A percentile compares a stretch with the other conserved stretches of the same genome.
phyloP scores from a whole-genome alignment of 2,797 vertebrate genomes.

The Macroramphosus scolopax region DNA sequence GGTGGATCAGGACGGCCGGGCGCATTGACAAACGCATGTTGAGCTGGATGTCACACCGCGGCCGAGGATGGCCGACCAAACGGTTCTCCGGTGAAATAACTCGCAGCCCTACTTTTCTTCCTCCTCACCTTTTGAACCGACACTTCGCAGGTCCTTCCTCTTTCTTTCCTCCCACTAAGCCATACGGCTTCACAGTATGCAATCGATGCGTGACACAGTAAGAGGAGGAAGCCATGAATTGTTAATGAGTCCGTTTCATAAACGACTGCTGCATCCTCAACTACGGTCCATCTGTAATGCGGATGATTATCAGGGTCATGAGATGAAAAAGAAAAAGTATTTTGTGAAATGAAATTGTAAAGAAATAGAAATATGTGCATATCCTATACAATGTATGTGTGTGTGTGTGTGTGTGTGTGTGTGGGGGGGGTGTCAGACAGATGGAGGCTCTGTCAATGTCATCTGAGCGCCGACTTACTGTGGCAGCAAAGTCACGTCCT shows the following conservation, averaged over 20 bases:
- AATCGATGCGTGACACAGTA: slow-evolving; percentile 56
- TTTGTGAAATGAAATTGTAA: no score
- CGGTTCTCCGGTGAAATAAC: slow-evolving; percentile 7
- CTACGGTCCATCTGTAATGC: no score
- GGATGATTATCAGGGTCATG: no score
- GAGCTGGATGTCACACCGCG: slow-evolving; percentile 4
- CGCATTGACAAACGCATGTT: background rate
- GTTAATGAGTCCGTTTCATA: no score
- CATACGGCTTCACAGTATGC: no score
- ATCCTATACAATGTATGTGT: background rate
- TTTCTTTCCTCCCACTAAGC: slow-evolving; percentile 8
- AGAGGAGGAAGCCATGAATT: slow-evolving; percentile 60
- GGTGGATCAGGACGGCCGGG: slow-evolving; percentile 10
- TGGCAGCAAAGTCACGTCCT: slow-evolving; percentile 70
- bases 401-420: background rate
- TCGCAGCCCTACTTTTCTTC: background rate
- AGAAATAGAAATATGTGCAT: no score
- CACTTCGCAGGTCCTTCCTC: no score
- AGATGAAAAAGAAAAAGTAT: no score
- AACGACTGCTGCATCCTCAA: no score
- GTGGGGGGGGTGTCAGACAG: slow-evolving; percentile 3
- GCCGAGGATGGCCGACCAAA: background rate
- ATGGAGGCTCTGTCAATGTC: slow-evolving; percentile 43
- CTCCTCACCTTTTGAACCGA: no score
- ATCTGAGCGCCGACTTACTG: slow-evolving; percentile 43